Evolutionary conservation across 2,113 vertebrate species (phyloP), one percentile per base, ranked within the genome.

Genomic region (Sturnira hondurensis): DNA sequence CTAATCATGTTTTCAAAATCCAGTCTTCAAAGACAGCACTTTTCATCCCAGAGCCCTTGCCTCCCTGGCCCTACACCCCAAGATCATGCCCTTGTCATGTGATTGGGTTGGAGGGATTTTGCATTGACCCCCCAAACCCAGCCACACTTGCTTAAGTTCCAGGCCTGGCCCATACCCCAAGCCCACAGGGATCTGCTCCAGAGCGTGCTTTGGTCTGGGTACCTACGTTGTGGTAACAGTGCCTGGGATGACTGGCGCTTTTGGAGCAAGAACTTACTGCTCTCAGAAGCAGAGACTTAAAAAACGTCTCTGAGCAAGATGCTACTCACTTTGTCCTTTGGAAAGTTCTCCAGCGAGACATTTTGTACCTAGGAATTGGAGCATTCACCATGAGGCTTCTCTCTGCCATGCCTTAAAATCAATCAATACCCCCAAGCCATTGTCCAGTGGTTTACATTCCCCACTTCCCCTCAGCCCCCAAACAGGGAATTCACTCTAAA

Each of bases 381-480:
- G 14, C 4, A 8, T 86, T 81, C 43, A 54, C 83, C 36, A 52
- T 52, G 26, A 93, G 61, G 38, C 38, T 85, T 95, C 71, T 95
- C 50, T 92, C 68, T 96, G 36, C 65, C 1, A 0, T 86, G 67
- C 45, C 84, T 96, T 88, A 94, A 90, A 96, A 94, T 96, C 95
- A 93, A 6, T 96, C 78, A 76, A 3, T 91, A 76, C 17, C 38
- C 26, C 43, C 43, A 78, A 78, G 77, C 83, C 80, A 76, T 93
- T 96, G 94, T 96, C 78, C 81, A 65, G 20, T 86, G 56, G 88
- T 85, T 93, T 95, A 90, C 38, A 83, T 89, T 63, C n/a, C 71
- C 52, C 7, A 4, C 88, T 82, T 73, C 70, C 45, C 50, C 38
- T 70, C 54, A 65, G 7, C 93, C 91, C 70, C 86, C 50, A 80